These are phyloP conservation scores for Ophioninae sp. DNA, from an alignment of 2,888 invertebrate genomes.

Conservation along the genomic window DNA sequence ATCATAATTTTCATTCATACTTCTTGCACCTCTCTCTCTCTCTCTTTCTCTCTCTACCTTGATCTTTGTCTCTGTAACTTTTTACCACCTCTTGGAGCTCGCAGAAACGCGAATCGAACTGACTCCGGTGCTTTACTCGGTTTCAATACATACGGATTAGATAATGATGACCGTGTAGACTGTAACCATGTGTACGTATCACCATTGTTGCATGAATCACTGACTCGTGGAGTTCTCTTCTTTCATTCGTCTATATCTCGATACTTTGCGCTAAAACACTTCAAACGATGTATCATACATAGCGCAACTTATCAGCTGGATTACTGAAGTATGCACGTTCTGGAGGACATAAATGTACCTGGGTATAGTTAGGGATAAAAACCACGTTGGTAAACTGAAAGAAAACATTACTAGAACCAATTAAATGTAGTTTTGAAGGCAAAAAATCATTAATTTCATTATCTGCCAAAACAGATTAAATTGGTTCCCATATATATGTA, in stretches of 20 bases:
- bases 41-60: background rate
- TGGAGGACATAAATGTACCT: background rate
- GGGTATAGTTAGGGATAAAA: background rate
- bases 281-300: conserved; percentile 35
- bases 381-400: background rate
- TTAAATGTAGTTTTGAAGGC: background rate
- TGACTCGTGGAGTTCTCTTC: conserved; percentile 29
- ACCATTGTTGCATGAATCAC: conserved; percentile 41
- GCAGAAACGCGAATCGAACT: conserved; percentile 31
- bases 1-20: conserved; percentile 67
- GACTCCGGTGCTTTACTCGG: conserved; percentile 35
- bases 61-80: conserved; percentile 18
- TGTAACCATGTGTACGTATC: conserved; percentile 12
- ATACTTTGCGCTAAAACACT: conserved; percentile 45
- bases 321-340: conserved; percentile 21
- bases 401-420: background rate
- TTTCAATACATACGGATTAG: conserved; percentile 21
- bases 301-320: conserved; percentile 43
- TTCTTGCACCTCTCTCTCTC: conserved; percentile 46
- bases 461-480: conserved; percentile 10
- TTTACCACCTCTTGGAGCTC: conserved; percentile 37
- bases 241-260: background rate
- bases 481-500: conserved; percentile 21
- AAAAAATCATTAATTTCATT: conserved; percentile 12
- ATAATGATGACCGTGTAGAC: conserved; percentile 32